Percentiles rank a stretch among this genome's conserved stretches.
These are phyloP conservation scores for Oryzias celebensis DNA, from an alignment of 2,113 vertebrate species.

Conservation along the genomic window DNA sequence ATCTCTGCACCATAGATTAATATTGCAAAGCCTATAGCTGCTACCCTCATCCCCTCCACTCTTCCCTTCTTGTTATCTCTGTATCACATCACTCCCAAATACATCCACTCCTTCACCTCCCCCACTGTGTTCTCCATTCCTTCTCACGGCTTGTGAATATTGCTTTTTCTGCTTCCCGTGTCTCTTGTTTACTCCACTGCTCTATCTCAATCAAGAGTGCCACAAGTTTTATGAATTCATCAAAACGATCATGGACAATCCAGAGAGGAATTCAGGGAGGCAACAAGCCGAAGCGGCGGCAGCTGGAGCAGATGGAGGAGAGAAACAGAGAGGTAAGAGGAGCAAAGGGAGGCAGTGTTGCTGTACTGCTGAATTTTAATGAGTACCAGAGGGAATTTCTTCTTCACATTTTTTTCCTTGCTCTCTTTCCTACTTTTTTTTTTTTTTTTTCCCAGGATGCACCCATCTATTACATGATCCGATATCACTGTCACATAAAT, in stretches of 20 bases:
- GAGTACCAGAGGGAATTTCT: slow-evolving; percentile 81
- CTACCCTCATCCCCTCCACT: slow-evolving; percentile 36
- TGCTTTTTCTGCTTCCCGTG: slow-evolving; percentile 58
- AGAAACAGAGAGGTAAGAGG: slow-evolving; percentile 28
- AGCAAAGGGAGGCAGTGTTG: slow-evolving; percentile 47
- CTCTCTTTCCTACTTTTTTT: slow-evolving; percentile 25
- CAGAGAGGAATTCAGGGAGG: slow-evolving; percentile 49
- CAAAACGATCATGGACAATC: slow-evolving; percentile 75
- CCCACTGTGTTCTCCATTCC: slow-evolving; percentile 22
- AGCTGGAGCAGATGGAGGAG: slow-evolving; percentile 54
- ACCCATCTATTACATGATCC: slow-evolving; percentile 44
- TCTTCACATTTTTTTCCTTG: slow-evolving; percentile 37
- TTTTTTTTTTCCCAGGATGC: slow-evolving; percentile 46
- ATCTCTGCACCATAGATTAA: slow-evolving; percentile 57
- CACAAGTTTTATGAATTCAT: slow-evolving; percentile 83
- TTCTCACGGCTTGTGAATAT: slow-evolving; percentile 41
- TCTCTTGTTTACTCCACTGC: slow-evolving; percentile 55
- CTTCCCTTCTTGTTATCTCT: slow-evolving; percentile 44
- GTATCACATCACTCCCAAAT: slow-evolving; percentile 45
- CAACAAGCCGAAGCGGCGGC: slow-evolving; percentile 61
- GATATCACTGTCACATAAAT: slow-evolving; percentile 75
- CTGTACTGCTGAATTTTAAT: slow-evolving; percentile 77
- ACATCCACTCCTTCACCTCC: slow-evolving; percentile 23
- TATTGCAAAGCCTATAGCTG: slow-evolving; percentile 57
- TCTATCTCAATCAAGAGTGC: slow-evolving; percentile 69